Evolutionary conservation across 2,888 invertebrate genomes (phyloP).

Genomic region (Diarsia mendica): DNA sequence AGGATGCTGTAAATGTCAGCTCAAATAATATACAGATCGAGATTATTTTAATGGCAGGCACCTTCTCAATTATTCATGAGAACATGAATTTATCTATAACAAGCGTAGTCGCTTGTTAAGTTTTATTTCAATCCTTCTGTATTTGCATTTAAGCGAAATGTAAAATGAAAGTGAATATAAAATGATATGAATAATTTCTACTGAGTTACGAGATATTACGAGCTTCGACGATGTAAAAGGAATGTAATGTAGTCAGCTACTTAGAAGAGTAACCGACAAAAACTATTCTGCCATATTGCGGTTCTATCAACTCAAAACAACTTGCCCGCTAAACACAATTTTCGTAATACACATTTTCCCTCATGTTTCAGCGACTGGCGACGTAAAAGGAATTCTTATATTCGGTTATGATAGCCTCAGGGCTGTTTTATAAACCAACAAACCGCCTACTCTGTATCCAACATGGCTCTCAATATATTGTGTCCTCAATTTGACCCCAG

Average conservation of each 20-base stretch:
- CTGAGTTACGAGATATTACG: constrained; percentile 33
- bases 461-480: background rate
- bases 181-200: constrained; percentile 29
- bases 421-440: constrained; percentile 5
- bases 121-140: constrained; percentile 39
- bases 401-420: background rate
- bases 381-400: constrained; percentile 2
- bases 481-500: background rate
- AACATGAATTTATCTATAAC: constrained; percentile 46
- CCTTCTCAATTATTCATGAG: constrained; percentile 58
- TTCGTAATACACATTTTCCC: constrained; percentile 8
- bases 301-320: background rate
- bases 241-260: constrained; percentile 9
- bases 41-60: constrained; percentile 49
- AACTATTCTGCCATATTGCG: constrained; percentile 1
- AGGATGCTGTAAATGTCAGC: constrained; percentile 32
- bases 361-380: background rate
- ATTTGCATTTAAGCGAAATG: constrained; percentile 51
- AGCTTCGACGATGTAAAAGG: constrained; percentile 1
- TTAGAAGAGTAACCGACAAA: background rate
- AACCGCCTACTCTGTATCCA: constrained; percentile 7
- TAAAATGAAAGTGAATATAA: constrained; percentile 56
- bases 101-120: constrained; percentile 48
- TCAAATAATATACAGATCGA: constrained; percentile 38
- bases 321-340: constrained; percentile 13